Base-by-base conservation (phyloP, 2,113 vertebrate genomes). In the Rhinolophus ferrumequinum region DNA sequence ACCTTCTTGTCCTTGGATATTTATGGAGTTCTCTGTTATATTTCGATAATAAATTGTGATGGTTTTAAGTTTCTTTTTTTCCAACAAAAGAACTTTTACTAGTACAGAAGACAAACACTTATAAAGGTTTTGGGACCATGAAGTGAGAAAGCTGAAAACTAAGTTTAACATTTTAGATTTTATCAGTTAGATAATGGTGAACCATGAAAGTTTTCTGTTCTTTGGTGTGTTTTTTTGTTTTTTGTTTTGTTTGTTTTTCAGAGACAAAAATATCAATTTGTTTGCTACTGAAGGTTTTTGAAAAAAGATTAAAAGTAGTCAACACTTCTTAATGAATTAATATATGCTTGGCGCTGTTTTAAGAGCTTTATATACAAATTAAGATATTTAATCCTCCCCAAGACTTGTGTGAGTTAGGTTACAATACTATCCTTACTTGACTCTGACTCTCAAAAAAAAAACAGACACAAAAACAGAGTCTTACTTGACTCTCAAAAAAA, bases 51-150 rank as follows among this genome's bases (percentile, higher is more conserved):
- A 87, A 75, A 87, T 30, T 90, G 89, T 70, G 15, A 87, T 87
- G 50, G 93, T 93, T 96, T 96, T 90, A 94, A 80, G 60, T n/a
- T 88, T 95, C 54, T 75, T 94, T 92, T 79, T 52, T 94, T 96
- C 75, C 75, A 92, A 83, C 64, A 82, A 96, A 97, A 95, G 16
- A 95, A 76, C 41, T 82, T 90, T 93, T 58, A 90, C 58, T 90
- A 90, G 33, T 91, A 82, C 24, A 90, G 26, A 75, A 88, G 50
- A 95, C 18, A 97, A 94, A 80, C 11, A 82, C 26, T 92, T 69
- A 69, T 50, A 83, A 93, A 92, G 13, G 3, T 66, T 85, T 44
- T 83, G 50, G 54, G 41, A 12, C 28, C 38, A 79, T 44, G 3
- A 88, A 75, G 21, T 64, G 33, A 66, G 82, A 82, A 97, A 94